phyloP scores from a whole-genome alignment of 2,113 vertebrate species.

The Epinephelus cyanopodus region DNA sequence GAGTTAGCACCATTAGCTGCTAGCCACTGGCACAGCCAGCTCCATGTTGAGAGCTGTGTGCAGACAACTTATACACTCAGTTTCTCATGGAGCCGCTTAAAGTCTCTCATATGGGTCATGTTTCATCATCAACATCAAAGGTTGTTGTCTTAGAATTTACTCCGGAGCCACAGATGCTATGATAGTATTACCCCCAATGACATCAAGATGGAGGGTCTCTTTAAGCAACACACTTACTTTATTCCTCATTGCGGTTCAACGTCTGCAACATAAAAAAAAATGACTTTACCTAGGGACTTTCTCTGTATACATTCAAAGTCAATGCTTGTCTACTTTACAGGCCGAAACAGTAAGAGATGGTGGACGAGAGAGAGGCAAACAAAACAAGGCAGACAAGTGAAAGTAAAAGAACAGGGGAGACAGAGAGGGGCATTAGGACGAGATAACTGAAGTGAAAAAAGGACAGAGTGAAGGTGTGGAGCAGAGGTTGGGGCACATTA shows the following conservation, averaged over 20 bases:
- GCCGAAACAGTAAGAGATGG: neutral
- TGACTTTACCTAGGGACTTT: conserved; percentile 68
- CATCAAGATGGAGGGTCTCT: neutral
- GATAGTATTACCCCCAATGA: neutral
- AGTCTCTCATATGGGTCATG: too few species aligned
- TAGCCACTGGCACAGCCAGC: too few species aligned
- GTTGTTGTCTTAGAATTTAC: too few species aligned
- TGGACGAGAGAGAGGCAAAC: neutral
- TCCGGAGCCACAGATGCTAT: neutral
- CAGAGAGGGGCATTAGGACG: neutral
- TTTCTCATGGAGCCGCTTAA: too few species aligned
- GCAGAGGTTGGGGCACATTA: conserved; percentile 36
- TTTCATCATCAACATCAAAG: too few species aligned
- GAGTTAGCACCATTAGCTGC: too few species aligned
- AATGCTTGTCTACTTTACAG: conserved; percentile 11
- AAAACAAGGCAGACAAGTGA: conserved; percentile 22
- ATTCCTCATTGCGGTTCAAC: neutral
- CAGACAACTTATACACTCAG: too few species aligned
- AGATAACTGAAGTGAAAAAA: conserved; percentile 10
- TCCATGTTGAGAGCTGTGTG: too few species aligned
- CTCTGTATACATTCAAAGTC: conserved; percentile 22
- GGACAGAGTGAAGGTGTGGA: conserved; percentile 17
- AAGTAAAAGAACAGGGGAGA: neutral
- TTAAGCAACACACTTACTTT: neutral
- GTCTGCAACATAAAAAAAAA: conserved; percentile 41